Evolutionary conservation across 1,140 invertebrate species (phyloP), one percentile per base, ranked within the genome.

Genomic region (Micrasema longulum): DNA sequence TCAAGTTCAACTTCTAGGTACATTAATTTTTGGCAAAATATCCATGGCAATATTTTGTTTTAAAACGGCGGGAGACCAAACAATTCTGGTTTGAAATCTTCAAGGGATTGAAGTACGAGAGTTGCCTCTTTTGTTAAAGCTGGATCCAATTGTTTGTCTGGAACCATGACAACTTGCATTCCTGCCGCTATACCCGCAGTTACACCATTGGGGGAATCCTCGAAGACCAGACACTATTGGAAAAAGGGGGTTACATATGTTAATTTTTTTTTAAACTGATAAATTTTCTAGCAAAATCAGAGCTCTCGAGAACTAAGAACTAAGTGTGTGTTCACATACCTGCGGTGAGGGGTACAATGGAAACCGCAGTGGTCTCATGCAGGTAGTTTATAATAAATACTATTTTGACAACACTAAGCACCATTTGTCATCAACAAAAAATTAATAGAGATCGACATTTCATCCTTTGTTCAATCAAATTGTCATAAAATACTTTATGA

Each of bases 201-300:
- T 4, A 96, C 93, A 12, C 97, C 97, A 85, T 96, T 95, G 0
- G 92, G 89, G 1, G 96, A 91, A 86, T 97, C 96, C 85, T 98
- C 96, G 83, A 98, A 96, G 0, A 97, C 95, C 55, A 98, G 81
- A 78, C 95, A 95, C 89, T 95, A 80, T n/a, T n/a, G n/a, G n/a
- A n/a, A n/a, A 63, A 87, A 55, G 14, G 14, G 16, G 41, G 2
- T 22, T 50, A 3, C 47, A 50, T n/a, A 35, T 1, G 12, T 22
- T 4, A 7, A n/a, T n/a, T n/a, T n/a, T 10, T 12, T 18, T 52
- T 52, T 20, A 22, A 9, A n/a, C 2, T 1, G 14, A 18, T 6
- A 2, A 48, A 16, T 14, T 14, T 9, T 9, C 7, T 10, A 4
- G 43, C 7, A 47, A 7, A 47, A 7, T 4, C 3, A 9, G 6